These are phyloP conservation scores for Noctua fimbriata DNA, from an alignment of 2,888 invertebrate genomes.

Conservation along the genomic window DNA sequence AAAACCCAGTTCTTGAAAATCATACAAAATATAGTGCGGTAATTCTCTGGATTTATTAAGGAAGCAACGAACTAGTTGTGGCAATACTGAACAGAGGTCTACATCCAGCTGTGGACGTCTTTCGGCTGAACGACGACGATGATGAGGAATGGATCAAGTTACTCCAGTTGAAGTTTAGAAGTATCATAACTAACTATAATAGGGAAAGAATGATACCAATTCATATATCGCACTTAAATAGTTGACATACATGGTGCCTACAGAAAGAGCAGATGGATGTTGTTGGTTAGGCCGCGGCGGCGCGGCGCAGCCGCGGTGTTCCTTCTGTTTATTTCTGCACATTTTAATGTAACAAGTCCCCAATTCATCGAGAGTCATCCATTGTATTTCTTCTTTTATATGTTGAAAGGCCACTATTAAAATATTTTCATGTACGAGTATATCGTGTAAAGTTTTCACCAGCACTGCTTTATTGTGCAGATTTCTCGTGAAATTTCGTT, in stretches of 20 bases:
- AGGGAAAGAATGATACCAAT: background rate
- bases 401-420: background rate
- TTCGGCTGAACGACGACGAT: too few species aligned
- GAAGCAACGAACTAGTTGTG: too few species aligned
- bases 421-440: background rate
- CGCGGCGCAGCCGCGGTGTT: background rate
- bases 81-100: too few species aligned
- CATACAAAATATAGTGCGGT: too few species aligned
- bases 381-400: constrained; percentile 24
- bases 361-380: constrained; percentile 12
- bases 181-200: background rate
- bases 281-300: background rate
- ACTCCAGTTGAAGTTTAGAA: background rate
- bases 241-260: background rate
- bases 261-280: background rate
- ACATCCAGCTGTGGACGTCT: too few species aligned
- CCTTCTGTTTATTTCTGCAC: background rate
- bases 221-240: background rate
- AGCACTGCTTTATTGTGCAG: constrained; percentile 1
- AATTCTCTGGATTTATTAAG: too few species aligned
- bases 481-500: background rate
- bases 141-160: too few species aligned
- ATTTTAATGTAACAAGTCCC: constrained; percentile 3
- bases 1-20: too few species aligned
- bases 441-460: background rate